phyloP scores from a whole-genome alignment of 2,888 invertebrate species.

The Cylindroiulus punctatus region DNA sequence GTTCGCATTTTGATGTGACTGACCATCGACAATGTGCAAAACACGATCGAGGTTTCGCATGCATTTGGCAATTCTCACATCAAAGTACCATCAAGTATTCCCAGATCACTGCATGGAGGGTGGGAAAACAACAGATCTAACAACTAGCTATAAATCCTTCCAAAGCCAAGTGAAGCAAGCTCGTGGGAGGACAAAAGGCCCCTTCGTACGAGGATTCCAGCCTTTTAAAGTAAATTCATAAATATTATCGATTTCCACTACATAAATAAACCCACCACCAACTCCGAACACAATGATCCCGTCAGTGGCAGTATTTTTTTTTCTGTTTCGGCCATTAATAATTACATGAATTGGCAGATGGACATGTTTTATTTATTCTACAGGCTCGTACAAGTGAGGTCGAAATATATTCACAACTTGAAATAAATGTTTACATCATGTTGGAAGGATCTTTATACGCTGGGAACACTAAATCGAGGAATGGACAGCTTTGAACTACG shows the following conservation, averaged over 20 bases:
- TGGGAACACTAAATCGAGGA: background rate
- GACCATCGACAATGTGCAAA: background rate
- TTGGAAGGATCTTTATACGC: background rate
- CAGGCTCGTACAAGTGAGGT: background rate
- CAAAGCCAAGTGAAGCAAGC: conserved; percentile 20
- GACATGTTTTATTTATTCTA: conserved; percentile 31
- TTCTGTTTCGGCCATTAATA: conserved; percentile 14
- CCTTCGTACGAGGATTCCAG: background rate
- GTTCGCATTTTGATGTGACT: background rate
- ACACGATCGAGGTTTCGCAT: background rate
- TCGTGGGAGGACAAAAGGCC: conserved; percentile 7
- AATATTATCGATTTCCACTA: conserved; percentile 34
- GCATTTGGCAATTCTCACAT: conserved; percentile 17
- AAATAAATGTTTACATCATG: background rate
- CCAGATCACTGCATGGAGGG: background rate
- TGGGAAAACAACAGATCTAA: conserved; percentile 25
- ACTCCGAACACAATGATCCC: background rate
- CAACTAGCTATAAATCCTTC: conserved; percentile 16
- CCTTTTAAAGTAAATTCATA: conserved; percentile 23
- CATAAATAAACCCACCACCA: conserved; percentile 16
- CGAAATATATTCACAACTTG: conserved; percentile 21
- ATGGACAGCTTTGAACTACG: background rate
- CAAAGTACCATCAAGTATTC: background rate
- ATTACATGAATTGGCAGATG: conserved; percentile 22
- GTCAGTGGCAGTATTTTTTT: background rate